These are phyloP conservation scores for Tenualosa ilisha DNA, from an alignment of 2,797 vertebrate genomes.

Conservation along the genomic window DNA sequence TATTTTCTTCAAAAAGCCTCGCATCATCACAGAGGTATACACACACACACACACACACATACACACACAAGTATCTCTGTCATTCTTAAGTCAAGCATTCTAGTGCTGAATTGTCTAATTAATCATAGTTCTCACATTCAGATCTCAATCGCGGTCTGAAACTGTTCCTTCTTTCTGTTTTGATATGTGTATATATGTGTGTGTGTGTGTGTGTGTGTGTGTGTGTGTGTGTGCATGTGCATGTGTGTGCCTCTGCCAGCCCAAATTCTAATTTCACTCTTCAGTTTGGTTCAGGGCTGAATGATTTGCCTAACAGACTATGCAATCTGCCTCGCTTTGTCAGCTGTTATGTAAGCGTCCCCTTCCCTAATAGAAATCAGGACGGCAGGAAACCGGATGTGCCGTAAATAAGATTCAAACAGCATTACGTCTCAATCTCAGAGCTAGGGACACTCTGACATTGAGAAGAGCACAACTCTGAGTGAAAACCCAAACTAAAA, in stretches of 20 bases:
- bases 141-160: background rate
- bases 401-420: background rate
- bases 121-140: background rate
- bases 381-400: background rate
- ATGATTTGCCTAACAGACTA: background rate
- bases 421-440: background rate
- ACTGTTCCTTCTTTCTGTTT: background rate
- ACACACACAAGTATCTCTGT: background rate
- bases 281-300: background rate
- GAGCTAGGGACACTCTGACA: background rate
- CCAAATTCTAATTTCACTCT: slow-evolving; percentile 16
- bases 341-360: slow-evolving; percentile 15
- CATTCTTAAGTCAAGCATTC: background rate
- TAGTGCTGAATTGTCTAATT: background rate
- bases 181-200: slow-evolving; percentile 29
- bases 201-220: slow-evolving; percentile 35
- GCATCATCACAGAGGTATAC: background rate
- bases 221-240: slow-evolving; percentile 26
- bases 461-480: background rate
- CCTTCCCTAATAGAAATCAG: background rate
- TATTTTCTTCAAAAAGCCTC: background rate
- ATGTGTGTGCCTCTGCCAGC: slow-evolving; percentile 29
- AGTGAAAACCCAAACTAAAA: background rate
- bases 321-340: slow-evolving; percentile 2
- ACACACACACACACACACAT: background rate